These are phyloP conservation scores for Atlantisia rogersi DNA, from an alignment of 2,113 vertebrate species.

Conservation along the genomic window DNA sequence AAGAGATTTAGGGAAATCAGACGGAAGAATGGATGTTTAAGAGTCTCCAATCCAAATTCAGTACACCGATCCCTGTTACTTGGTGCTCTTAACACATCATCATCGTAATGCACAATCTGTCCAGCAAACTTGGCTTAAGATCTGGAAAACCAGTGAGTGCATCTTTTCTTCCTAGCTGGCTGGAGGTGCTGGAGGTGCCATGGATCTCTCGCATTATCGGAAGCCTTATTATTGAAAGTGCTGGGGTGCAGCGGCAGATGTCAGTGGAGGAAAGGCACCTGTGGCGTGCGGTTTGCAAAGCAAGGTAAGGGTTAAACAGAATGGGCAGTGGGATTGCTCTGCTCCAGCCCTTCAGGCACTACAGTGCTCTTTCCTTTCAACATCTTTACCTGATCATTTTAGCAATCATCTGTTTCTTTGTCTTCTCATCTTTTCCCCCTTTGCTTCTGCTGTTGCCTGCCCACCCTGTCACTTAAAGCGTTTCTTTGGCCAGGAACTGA, in stretches of 20 bases:
- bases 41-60: not conserved
- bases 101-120: not conserved
- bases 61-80: not conserved
- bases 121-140: not conserved
- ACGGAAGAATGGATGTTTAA: not conserved
- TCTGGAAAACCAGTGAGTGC: not conserved
- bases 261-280: not conserved
- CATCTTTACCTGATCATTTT: not conserved
- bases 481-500: not conserved
- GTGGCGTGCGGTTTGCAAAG: not conserved
- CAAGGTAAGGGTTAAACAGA: not conserved
- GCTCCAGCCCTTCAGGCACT: not conserved
- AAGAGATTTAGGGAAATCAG: not conserved
- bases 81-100: not conserved
- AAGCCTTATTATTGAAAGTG: not conserved
- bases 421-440: not conserved
- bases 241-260: not conserved
- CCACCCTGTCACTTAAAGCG: not conserved
- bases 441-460: not conserved
- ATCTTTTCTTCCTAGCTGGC: not conserved
- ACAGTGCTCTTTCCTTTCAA: not conserved
- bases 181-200: fast-evolving
- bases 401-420: not conserved
- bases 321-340: not conserved
- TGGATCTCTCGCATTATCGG: not conserved